Conservation (phyloP, 2,113 vertebrate genomes). For the Pica pica region DNA sequence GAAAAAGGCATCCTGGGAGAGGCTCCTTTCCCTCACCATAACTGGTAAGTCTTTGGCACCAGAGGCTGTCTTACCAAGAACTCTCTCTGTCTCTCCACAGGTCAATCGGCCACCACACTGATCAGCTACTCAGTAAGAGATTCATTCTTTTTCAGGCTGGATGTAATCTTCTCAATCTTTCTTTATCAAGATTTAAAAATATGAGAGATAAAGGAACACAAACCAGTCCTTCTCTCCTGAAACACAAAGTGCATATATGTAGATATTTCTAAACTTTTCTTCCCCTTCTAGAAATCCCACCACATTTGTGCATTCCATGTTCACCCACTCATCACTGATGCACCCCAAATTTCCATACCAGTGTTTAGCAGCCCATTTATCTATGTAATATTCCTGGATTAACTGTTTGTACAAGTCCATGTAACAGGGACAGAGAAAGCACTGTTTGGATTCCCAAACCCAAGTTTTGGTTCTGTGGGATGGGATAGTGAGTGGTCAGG, state of each 20-base stretch:
- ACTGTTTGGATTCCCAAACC: background rate
- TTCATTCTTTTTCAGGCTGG: background rate
- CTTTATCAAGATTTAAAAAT: background rate
- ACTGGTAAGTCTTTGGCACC: no score
- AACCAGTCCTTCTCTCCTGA: background rate
- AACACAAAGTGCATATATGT: background rate
- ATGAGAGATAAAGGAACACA: background rate
- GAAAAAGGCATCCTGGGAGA: no score
- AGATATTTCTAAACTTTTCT: background rate
- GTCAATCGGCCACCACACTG: no score
- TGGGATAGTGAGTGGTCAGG: background rate
- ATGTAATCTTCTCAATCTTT: background rate
- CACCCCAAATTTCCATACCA: accelerated
- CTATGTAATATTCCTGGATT: background rate
- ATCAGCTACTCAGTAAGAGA: background rate
- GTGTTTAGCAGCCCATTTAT: background rate
- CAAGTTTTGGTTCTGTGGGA: background rate
- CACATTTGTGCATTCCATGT: background rate
- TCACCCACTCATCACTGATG: background rate
- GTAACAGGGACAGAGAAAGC: background rate
- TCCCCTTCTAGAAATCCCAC: accelerated
- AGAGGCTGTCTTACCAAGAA: no score
- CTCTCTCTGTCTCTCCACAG: no score
- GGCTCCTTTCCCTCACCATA: no score
- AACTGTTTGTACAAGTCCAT: background rate